These are phyloP conservation scores for Synanthedon tipuliformis DNA, from an alignment of 2,888 invertebrate species.

Conservation along the genomic window DNA sequence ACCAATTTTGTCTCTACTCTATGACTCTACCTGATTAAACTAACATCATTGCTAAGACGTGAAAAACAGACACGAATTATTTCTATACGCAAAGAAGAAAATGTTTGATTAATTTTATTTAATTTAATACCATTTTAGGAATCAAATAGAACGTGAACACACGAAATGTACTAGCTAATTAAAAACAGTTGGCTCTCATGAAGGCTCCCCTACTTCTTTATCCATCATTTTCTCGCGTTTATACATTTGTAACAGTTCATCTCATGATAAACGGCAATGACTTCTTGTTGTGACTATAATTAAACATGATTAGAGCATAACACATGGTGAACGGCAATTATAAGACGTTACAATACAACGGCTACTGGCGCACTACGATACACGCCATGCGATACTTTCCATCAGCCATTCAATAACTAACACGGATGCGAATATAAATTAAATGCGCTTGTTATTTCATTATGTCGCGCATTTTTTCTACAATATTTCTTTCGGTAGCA, in stretches of 20 bases:
- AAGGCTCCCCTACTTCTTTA: constrained; percentile 13
- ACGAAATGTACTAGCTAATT: not conserved
- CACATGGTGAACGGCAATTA: constrained; percentile 63
- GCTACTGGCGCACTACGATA: constrained; percentile 46
- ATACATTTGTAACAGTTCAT: constrained; percentile 63
- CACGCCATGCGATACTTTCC: constrained; percentile 54
- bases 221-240: constrained; percentile 48
- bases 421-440: constrained; percentile 53
- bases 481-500: not conserved
- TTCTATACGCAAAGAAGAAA: too few relatives aligned
- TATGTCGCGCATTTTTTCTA: constrained; percentile 19
- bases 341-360: constrained; percentile 58
- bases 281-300: constrained; percentile 56
- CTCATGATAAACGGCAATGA: constrained; percentile 67
- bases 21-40: too few relatives aligned
- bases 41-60: too few relatives aligned
- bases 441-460: constrained; percentile 27
- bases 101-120: too few relatives aligned
- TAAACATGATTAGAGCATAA: constrained; percentile 67
- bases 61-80: too few relatives aligned
- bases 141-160: too few relatives aligned
- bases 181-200: not conserved
- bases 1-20: too few relatives aligned
- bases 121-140: too few relatives aligned
- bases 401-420: constrained; percentile 49